Percentiles rank a stretch among this genome's conserved stretches.
Evolutionary conservation across 2,797 vertebrate genomes (phyloP).

Genomic region (Bucorvus abyssinicus): DNA sequence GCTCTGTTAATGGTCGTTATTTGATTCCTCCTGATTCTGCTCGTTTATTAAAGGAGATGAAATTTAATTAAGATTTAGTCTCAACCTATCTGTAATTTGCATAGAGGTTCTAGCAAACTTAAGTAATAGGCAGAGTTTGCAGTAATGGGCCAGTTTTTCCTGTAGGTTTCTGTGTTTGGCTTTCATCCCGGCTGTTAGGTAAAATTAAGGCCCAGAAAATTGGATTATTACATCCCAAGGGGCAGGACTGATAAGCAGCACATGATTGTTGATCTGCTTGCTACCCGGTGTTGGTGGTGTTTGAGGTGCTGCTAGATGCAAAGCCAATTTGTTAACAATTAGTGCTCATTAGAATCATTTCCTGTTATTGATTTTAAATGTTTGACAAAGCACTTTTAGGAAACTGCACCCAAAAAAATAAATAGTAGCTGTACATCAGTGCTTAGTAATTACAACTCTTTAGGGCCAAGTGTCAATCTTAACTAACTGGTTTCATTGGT

Average conservation of each 20-base stretch:
- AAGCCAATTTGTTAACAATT: slow-evolving; percentile 92
- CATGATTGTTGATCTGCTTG: slow-evolving; percentile 82
- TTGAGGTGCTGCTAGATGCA: slow-evolving; percentile 75
- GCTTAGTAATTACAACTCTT: slow-evolving; percentile 64
- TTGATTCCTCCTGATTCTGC: neutral
- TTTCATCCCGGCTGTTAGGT: slow-evolving; percentile 76
- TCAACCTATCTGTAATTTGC: slow-evolving; percentile 35
- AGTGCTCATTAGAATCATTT: slow-evolving; percentile 86
- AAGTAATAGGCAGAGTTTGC: slow-evolving; percentile 27
- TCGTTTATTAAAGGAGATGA: slow-evolving; percentile 6
- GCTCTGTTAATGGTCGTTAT: neutral
- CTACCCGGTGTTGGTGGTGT: slow-evolving; percentile 63
- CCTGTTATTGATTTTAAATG: slow-evolving; percentile 66
- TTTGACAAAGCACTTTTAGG: slow-evolving; percentile 68
- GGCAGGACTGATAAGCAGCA: slow-evolving; percentile 80
- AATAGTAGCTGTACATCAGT: slow-evolving; percentile 18
- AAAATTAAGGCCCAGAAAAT: slow-evolving; percentile 90
- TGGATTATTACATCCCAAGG: slow-evolving; percentile 82
- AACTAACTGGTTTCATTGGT: slow-evolving; percentile 57
- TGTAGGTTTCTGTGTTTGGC: slow-evolving; percentile 74
- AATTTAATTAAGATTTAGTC: slow-evolving; percentile 36
- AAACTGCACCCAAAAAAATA: slow-evolving; percentile 5
- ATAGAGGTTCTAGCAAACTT: slow-evolving; percentile 48
- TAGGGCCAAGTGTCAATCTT: slow-evolving; percentile 49
- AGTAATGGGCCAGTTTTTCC: slow-evolving; percentile 54